These are phyloP conservation scores for Megalopta genalis DNA, from an alignment of 1,140 invertebrate genomes.

Conservation along the genomic window DNA sequence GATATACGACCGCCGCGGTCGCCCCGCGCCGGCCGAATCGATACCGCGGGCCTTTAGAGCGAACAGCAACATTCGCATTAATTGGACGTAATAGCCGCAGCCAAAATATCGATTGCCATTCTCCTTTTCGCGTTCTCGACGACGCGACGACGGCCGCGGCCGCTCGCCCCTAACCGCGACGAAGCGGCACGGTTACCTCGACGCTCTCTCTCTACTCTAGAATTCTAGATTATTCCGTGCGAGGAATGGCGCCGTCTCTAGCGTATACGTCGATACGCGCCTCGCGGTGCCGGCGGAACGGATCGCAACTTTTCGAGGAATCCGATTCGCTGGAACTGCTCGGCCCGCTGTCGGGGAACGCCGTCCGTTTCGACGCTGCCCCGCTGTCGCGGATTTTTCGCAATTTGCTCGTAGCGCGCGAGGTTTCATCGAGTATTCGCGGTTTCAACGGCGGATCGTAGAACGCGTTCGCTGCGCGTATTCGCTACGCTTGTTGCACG, in stretches of 20 bases:
- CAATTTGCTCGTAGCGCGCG: too few species aligned
- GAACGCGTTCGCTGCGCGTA: too few species aligned
- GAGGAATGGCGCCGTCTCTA: neutral
- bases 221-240: neutral
- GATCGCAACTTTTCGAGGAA: neutral
- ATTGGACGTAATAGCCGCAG: conserved; percentile 29
- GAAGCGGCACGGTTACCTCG: too few species aligned
- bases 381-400: too few species aligned
- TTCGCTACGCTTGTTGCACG: too few species aligned
- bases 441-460: too few species aligned
- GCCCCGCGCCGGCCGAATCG: conserved; percentile 22
- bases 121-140: neutral
- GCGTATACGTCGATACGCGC: neutral
- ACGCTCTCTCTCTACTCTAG: neutral
- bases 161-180: too few species aligned
- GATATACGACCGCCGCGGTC: conserved; percentile 24
- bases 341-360: too few species aligned
- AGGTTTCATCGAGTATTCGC: too few species aligned
- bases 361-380: too few species aligned
- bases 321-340: neutral
- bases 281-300: neutral
- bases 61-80: conserved; percentile 39
- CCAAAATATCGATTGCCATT: conserved; percentile 23
- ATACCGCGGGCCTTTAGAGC: conserved; percentile 35
- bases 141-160: neutral